Conservation (phyloP, 2,113 vertebrate species). For the Tinamus guttatus region DNA sequence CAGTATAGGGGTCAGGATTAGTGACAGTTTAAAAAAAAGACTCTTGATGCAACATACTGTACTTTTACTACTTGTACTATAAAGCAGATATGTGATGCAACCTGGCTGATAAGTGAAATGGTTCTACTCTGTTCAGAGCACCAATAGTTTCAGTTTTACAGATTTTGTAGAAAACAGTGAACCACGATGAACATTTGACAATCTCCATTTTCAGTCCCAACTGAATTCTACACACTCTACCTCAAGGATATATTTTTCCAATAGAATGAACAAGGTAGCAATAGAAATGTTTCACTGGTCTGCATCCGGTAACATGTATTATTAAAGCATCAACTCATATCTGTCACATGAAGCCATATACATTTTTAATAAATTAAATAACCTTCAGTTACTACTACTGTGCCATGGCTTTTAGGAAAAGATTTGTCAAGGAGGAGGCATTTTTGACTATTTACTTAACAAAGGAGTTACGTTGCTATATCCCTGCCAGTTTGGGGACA, state of each 20-base stretch:
- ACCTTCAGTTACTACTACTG: neutral
- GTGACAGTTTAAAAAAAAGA: neutral
- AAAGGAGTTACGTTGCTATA: conserved; percentile 4
- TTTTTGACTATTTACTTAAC: conserved; percentile 14
- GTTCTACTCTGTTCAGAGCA: neutral
- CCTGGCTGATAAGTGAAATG: neutral
- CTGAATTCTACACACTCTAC: neutral
- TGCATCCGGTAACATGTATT: neutral
- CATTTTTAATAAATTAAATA: conserved; percentile 37
- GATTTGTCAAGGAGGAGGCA: neutral
- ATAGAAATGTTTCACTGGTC: neutral
- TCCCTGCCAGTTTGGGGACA: neutral
- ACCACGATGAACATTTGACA: conserved; percentile 27
- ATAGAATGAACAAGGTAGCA: neutral
- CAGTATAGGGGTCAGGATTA: conserved; percentile 8
- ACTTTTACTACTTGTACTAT: neutral
- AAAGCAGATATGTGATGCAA: neutral
- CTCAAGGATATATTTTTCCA: neutral
- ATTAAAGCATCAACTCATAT: conserved; percentile 2
- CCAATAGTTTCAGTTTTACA: neutral
- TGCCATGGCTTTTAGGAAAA: neutral
- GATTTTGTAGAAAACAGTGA: conserved; percentile 39
- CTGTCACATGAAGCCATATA: neutral
- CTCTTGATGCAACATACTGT: neutral
- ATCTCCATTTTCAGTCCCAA: neutral